Evolutionary conservation across 2,797 vertebrate species (phyloP), one percentile per base, ranked within the genome.

Genomic region (Columba guinea): DNA sequence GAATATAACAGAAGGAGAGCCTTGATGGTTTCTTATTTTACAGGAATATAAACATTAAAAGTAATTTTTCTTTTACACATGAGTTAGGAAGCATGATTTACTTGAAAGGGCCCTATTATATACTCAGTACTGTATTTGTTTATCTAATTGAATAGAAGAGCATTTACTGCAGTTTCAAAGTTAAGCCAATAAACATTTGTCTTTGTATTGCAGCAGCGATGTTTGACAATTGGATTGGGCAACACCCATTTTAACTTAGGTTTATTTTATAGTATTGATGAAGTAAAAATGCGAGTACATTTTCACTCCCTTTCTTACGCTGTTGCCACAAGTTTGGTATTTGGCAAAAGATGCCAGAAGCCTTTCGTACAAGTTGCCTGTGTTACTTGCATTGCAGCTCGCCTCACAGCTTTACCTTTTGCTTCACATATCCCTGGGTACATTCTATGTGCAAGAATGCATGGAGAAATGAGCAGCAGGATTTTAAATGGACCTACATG

Each of bases 61-160:
- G 89, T 92, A 0, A 91, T 96, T 97, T 97, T 96, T 96, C 93
- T 93, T 93, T 91, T 89, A 89, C 90, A 94, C 37, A 60, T 95
- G 91, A 91, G 60, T 90, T 96, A 94, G 93, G 94, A 97, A 96
- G 87, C 75, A 89, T 96, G 94, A 95, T 94, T 97, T 94, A 93
- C 96, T 91, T 97, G 93, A 96, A 97, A 97, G 94, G 59, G 69
- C 63, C 84, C 84, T 94, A 93, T 96, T 97, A 97, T 96, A 94
- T 92, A 93, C 93, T 95, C 84, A 77, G 78, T 75, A 67, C 75
- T 71, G 28, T 95, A 80, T 96, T 96, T 96, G 93, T 97, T 97
- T 97, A 96, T 95, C 87, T 94, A 95, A 95, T 92, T 96, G 90
- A 97, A 91, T 94, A 95, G 90, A 94, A 68, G 62, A 94, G 65